Conservation (phyloP, 2,113 vertebrate genomes). For the Ceratotherium simum region DNA sequence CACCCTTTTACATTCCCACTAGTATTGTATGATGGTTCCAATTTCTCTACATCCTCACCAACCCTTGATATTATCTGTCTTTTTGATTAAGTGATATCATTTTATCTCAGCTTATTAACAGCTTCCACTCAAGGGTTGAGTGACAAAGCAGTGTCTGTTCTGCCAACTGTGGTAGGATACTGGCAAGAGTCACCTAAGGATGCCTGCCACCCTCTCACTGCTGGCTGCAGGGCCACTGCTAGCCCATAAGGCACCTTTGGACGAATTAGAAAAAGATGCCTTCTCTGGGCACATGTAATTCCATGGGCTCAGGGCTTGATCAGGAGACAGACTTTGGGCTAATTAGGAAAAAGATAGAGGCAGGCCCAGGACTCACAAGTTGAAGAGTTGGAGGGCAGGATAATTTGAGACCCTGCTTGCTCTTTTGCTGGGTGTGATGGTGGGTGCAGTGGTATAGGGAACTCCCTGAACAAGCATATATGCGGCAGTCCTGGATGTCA, state of each 20-base stretch:
- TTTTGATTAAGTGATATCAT: neutral
- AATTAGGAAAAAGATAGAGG: neutral
- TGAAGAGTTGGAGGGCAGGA: neutral
- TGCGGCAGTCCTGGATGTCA: neutral
- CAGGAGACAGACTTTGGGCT: constrained; percentile 6
- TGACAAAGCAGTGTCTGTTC: constrained; percentile 24
- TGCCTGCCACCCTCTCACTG: neutral
- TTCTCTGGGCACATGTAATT: neutral
- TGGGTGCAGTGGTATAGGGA: neutral
- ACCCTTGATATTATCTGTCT: constrained; percentile 9
- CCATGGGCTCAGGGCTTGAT: neutral
- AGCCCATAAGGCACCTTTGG: neutral
- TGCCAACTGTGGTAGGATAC: neutral
- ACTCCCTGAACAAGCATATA: neutral
- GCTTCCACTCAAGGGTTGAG: neutral
- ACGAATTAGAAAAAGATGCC: neutral
- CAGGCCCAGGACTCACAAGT: neutral
- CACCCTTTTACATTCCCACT: neutral
- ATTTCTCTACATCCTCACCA: neutral
- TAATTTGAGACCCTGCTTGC: neutral
- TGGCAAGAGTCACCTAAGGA: neutral
- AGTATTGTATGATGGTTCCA: neutral
- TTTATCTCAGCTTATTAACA: neutral
- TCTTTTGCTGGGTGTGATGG: neutral
- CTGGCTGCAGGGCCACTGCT: neutral